Percentiles rank a stretch among this genome's conserved stretches.
These are phyloP conservation scores for Tetraneura akinire DNA, from an alignment of 1,140 invertebrate species.

Conservation along the genomic window DNA sequence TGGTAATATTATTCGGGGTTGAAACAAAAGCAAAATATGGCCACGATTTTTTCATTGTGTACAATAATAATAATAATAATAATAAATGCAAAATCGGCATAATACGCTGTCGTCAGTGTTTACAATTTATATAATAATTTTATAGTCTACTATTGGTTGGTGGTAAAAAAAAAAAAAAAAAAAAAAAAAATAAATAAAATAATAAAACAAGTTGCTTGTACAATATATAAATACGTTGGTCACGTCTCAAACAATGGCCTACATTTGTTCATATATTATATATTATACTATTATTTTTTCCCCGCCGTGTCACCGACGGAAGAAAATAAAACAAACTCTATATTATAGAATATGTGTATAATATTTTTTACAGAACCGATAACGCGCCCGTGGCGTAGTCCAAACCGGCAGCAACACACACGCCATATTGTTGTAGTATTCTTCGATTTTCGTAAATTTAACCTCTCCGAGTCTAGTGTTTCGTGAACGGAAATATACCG, in stretches of 20 bases:
- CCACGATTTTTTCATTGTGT: not conserved
- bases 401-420: constrained; percentile 30
- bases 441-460: not conserved
- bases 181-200: not conserved
- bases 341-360: constrained; percentile 34
- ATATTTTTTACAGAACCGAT: constrained; percentile 50
- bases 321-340: constrained; percentile 36
- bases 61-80: not conserved
- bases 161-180: not conserved
- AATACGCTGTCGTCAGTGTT: constrained; percentile 1
- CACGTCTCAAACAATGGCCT: constrained; percentile 49
- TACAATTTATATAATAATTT: not conserved
- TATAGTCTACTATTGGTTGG: not conserved
- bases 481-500: not conserved
- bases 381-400: constrained; percentile 41
- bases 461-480: not conserved
- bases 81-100: constrained; percentile 36
- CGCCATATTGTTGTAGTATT: not conserved
- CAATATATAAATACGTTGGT: constrained; percentile 35
- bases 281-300: constrained; percentile 15
- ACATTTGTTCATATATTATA: constrained; percentile 47
- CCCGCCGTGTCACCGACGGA: constrained; percentile 24
- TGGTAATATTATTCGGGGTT: constrained; percentile 3
- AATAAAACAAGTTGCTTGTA: constrained; percentile 20
- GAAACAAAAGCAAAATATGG: not conserved